A percentile compares a stretch with the other conserved stretches of the same genome.
Evolutionary conservation across 2,888 invertebrate species (phyloP).

Genomic region (Ametastegia equiseti): DNA sequence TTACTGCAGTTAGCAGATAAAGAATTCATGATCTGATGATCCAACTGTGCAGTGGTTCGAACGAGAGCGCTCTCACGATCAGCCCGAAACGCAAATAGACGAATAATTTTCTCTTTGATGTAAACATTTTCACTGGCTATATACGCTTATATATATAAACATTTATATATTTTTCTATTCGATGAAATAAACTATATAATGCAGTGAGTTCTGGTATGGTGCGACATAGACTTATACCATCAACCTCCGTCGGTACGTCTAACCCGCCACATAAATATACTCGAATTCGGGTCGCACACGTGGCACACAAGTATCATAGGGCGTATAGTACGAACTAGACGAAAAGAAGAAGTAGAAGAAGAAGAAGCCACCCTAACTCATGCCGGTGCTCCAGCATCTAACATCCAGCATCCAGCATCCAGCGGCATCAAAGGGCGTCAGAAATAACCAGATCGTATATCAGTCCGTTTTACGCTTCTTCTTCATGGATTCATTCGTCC

Average conservation of each 20-base stretch:
- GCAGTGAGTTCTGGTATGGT: background rate
- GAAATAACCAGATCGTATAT: conserved; percentile 58
- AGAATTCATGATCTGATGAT: background rate
- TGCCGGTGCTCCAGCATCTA: no score
- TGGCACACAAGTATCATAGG: conserved; percentile 11
- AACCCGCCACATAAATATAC: conserved; percentile 33
- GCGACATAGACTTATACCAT: no score
- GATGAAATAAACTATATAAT: conserved; percentile 19
- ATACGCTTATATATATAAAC: background rate
- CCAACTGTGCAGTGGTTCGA: no score
- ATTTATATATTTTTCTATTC: background rate
- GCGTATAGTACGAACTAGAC: conserved; percentile 9
- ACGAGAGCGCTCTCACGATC: no score
- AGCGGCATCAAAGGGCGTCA: conserved; percentile 55
- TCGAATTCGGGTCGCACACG: conserved; percentile 39
- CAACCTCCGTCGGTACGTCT: conserved; percentile 35
- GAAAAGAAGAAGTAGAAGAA: no score
- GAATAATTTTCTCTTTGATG: conserved; percentile 20
- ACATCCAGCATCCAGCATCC: no score
- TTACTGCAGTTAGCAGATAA: conserved; percentile 1
- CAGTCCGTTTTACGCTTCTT: conserved; percentile 56
- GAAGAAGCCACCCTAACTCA: conserved; percentile 25
- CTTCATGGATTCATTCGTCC: background rate
- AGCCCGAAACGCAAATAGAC: background rate
- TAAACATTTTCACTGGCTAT: background rate